Evolutionary conservation across 2,113 vertebrate genomes (phyloP).

Genomic region (Atractosteus spatula): DNA sequence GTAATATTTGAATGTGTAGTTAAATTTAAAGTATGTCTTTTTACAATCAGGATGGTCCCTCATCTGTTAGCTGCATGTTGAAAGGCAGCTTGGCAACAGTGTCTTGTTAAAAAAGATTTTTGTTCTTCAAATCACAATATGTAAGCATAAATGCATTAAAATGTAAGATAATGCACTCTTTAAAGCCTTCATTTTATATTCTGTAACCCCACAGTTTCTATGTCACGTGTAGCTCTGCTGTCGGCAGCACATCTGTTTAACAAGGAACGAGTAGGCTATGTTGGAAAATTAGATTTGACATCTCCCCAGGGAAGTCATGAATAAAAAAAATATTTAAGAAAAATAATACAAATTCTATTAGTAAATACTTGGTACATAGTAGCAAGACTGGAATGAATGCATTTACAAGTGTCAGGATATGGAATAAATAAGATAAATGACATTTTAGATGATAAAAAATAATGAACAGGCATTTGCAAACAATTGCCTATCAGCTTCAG

Average conservation of each 20-base stretch:
- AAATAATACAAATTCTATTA: background rate
- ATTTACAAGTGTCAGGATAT: background rate
- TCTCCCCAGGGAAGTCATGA: background rate
- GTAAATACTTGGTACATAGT: background rate
- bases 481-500: background rate
- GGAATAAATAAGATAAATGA: background rate
- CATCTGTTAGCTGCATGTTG: too few relatives aligned
- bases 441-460: conserved; percentile 3
- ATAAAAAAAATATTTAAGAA: background rate
- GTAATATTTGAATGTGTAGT: too few relatives aligned
- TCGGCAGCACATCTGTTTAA: background rate
- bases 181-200: too few relatives aligned
- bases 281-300: background rate
- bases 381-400: background rate
- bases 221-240: too few relatives aligned
- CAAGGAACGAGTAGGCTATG: background rate
- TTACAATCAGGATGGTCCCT: too few relatives aligned
- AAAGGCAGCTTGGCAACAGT: too few relatives aligned
- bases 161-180: too few relatives aligned
- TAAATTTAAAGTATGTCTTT: too few relatives aligned
- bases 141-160: too few relatives aligned
- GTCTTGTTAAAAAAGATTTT: too few relatives aligned
- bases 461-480: background rate
- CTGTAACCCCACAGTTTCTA: too few relatives aligned
- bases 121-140: too few relatives aligned